These are phyloP conservation scores for Serripes groenlandicus DNA, from an alignment of 2,888 invertebrate genomes.

Conservation along the genomic window DNA sequence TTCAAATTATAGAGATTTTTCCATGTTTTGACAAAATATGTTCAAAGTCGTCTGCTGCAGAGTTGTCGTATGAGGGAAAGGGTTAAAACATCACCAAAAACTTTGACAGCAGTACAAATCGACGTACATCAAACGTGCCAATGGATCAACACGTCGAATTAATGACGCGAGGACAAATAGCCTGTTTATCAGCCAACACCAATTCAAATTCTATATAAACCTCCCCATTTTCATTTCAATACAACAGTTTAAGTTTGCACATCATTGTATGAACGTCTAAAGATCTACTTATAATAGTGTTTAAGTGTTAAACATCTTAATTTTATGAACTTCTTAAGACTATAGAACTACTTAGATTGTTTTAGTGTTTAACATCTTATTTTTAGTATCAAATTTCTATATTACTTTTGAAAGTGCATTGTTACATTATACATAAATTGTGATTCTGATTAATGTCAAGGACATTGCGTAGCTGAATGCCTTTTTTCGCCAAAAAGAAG, in stretches of 20 bases:
- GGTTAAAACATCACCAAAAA: not conserved
- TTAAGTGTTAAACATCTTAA: too few species aligned
- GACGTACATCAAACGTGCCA: conserved; percentile 58
- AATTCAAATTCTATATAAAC: conserved; percentile 15
- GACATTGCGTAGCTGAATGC: conserved; percentile 10
- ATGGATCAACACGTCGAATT: conserved; percentile 50
- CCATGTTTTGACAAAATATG: too few species aligned
- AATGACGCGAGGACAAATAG: conserved; percentile 17
- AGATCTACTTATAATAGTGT: too few species aligned
- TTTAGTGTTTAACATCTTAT: too few species aligned
- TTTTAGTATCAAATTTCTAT: too few species aligned
- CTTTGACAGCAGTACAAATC: conserved; percentile 52
- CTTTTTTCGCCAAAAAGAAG: conserved; percentile 29
- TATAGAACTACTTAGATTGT: too few species aligned
- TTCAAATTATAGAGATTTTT: too few species aligned
- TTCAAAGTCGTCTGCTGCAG: not conserved
- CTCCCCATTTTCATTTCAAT: not conserved
- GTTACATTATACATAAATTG: too few species aligned
- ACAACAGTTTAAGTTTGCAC: conserved; percentile 11
- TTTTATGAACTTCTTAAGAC: too few species aligned
- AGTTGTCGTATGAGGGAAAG: not conserved
- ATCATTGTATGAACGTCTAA: not conserved
- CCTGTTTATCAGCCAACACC: not conserved
- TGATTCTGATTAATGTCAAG: too few species aligned
- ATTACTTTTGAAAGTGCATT: too few species aligned